These are phyloP conservation scores for Sitobion miscanthi DNA, from an alignment of 1,140 invertebrate genomes.

Conservation along the genomic window DNA sequence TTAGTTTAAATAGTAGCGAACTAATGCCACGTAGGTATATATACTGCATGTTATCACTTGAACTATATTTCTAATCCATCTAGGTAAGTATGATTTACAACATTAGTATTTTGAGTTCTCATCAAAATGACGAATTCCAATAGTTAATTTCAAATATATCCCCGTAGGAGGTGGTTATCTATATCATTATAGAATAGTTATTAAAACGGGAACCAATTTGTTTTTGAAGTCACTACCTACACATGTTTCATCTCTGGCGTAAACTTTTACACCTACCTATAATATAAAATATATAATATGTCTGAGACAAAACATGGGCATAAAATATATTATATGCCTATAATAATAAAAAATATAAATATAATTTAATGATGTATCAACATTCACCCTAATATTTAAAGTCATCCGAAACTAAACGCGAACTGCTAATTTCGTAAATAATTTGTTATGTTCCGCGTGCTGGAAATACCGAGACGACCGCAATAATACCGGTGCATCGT, in stretches of 20 bases:
- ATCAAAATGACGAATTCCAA: background rate
- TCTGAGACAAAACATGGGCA: background rate
- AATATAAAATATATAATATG: background rate
- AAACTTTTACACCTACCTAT: background rate
- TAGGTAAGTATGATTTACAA: background rate
- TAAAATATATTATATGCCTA: no score
- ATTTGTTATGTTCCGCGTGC: background rate
- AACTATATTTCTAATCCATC: background rate
- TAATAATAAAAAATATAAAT: background rate
- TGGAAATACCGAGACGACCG: background rate
- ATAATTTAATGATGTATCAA: background rate
- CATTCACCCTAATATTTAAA: background rate
- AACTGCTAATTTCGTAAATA: background rate
- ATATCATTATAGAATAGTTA: background rate
- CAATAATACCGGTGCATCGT: background rate
- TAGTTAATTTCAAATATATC: background rate
- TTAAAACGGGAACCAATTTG: background rate
- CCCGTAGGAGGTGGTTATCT: background rate
- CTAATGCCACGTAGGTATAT: no score
- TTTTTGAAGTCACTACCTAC: background rate
- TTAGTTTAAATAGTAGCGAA: no score
- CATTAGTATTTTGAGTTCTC: no score
- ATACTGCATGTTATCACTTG: no score
- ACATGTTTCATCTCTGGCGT: background rate
- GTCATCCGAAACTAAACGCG: background rate